Evolutionary conservation across 2,888 invertebrate genomes (phyloP).

Genomic region (Trissonchulus latispiculum): DNA sequence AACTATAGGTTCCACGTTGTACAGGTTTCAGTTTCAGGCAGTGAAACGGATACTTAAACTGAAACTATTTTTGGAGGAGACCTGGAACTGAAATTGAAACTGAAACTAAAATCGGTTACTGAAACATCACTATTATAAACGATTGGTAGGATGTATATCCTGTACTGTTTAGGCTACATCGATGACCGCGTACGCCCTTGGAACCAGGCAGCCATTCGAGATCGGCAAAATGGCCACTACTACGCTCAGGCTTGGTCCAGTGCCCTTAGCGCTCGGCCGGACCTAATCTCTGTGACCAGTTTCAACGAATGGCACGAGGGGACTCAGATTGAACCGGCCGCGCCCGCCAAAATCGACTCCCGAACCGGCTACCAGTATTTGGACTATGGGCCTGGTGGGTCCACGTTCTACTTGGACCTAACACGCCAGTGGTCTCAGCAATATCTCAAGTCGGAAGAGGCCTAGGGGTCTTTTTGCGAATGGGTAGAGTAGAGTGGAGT

Average conservation of each 20-base stretch:
- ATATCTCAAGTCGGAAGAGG: background rate
- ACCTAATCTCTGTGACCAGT: constrained; percentile 58
- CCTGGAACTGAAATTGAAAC: too few species aligned
- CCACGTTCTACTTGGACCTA: constrained; percentile 57
- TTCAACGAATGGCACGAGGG: constrained; percentile 68
- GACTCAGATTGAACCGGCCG: constrained; percentile 61
- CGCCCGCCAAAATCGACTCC: constrained; percentile 42
- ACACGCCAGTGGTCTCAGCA: constrained; percentile 49
- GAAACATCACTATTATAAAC: too few species aligned
- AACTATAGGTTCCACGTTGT: too few species aligned
- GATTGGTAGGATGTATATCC: too few species aligned
- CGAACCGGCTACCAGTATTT: constrained; percentile 48
- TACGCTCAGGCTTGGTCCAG: constrained; percentile 57
- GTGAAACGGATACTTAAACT: too few species aligned
- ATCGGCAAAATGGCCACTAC: constrained; percentile 54
- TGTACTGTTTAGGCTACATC: constrained; percentile 60
- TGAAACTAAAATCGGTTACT: too few species aligned
- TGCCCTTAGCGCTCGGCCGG: constrained; percentile 53
- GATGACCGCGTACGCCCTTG: constrained; percentile 57
- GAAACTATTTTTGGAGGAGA: too few species aligned
- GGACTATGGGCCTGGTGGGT: constrained; percentile 56
- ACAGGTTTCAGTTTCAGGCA: too few species aligned
- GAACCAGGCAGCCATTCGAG: constrained; percentile 45
- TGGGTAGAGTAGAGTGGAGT: too few species aligned
- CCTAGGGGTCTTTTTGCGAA: too few species aligned